A percentile compares a stretch with the other conserved stretches of the same genome.
phyloP scores from a whole-genome alignment of 2,113 vertebrate genomes.

The Sturnus vulgaris region DNA sequence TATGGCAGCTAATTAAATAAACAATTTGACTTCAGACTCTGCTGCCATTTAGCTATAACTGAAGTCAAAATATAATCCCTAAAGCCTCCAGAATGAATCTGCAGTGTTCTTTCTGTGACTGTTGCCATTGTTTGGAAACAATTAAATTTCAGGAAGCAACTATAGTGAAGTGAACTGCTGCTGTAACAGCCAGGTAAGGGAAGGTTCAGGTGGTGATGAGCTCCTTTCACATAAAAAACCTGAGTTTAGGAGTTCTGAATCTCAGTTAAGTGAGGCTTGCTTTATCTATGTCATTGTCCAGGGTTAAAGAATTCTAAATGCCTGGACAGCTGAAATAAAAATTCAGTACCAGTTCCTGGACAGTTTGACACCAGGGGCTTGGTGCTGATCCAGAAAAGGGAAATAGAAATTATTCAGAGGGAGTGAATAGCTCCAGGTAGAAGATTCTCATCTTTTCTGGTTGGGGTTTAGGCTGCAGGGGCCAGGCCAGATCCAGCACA shows the following conservation, averaged over 20 bases:
- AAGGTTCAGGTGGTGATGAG: neutral
- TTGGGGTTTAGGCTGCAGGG: neutral
- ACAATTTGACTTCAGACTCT: neutral
- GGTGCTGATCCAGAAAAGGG: neutral
- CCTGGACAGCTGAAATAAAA: neutral
- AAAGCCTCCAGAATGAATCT: neutral
- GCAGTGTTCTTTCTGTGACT: neutral
- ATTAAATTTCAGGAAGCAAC: neutral
- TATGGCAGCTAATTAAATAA: neutral
- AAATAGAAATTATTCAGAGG: neutral
- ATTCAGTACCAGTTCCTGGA: neutral
- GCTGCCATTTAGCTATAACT: neutral
- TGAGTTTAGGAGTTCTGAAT: neutral
- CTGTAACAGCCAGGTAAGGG: neutral
- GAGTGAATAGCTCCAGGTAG: neutral
- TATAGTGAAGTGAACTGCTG: neutral
- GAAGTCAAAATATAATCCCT: slow-evolving; percentile 12
- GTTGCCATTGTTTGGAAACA: neutral
- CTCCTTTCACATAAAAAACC: neutral
- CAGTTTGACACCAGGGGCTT: neutral
- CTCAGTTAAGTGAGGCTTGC: neutral
- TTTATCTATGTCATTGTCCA: neutral
- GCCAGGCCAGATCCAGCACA: neutral
- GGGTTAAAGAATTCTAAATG: neutral
- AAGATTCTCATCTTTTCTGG: neutral